Conservation (phyloP, 2,888 invertebrate species). For the Drosophila anomalipes region DNA sequence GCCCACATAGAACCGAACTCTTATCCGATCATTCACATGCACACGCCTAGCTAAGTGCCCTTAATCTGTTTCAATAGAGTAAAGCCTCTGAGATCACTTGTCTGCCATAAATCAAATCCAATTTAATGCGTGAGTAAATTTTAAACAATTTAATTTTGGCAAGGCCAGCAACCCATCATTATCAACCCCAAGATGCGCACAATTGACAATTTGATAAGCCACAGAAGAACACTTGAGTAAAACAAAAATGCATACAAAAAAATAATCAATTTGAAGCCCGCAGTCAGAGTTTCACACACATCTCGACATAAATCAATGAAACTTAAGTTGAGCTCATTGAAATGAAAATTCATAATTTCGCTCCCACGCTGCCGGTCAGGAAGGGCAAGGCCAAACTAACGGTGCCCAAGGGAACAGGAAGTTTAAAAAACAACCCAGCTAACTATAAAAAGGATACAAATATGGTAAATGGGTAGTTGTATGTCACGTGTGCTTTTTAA, state of each 20-base stretch:
- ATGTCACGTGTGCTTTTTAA: constrained; percentile 72
- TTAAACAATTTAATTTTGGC: constrained; percentile 67
- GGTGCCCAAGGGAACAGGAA: constrained; percentile 65
- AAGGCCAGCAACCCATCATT: constrained; percentile 33
- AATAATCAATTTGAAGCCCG: constrained; percentile 71
- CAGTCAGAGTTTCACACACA: constrained; percentile 60
- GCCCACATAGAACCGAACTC: constrained; percentile 33
- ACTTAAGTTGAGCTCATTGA: constrained; percentile 47
- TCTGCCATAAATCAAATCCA: constrained; percentile 66
- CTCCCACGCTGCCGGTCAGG: constrained; percentile 66
- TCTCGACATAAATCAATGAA: constrained; percentile 68
- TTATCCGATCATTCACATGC: constrained; percentile 16
- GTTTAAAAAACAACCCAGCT: constrained; percentile 18
- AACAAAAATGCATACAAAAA: neutral
- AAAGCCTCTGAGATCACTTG: constrained; percentile 58
- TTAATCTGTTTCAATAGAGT: constrained; percentile 37
- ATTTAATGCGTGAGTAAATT: constrained; percentile 51
- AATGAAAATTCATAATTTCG: constrained; percentile 42
- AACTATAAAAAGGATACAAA: constrained; percentile 48
- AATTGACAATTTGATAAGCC: constrained; percentile 51
- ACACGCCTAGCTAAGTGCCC: constrained; percentile 32
- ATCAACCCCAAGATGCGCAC: constrained; percentile 42
- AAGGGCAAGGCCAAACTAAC: constrained; percentile 66
- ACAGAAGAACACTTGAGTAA: constrained; percentile 34
- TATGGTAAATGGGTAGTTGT: constrained; percentile 52